These are phyloP conservation scores for Didymodactylos carnosus DNA, from an alignment of 2,888 invertebrate species.

Conservation along the genomic window DNA sequence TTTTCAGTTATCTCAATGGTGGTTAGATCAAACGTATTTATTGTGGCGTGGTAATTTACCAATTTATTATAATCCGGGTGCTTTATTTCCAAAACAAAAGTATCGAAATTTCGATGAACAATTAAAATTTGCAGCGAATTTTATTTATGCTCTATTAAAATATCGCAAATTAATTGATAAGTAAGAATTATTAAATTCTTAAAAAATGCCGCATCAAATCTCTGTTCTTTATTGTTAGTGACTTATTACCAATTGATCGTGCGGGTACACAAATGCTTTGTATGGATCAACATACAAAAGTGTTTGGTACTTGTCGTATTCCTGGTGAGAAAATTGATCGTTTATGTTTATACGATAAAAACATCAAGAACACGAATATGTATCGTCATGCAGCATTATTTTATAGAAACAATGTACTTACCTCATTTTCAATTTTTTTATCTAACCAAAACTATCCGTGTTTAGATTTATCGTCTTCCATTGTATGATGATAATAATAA, in stretches of 20 bases:
- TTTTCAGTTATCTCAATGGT: slow-evolving; percentile 9
- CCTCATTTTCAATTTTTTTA: background rate
- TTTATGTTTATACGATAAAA: background rate
- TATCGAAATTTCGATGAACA: slow-evolving; percentile 9
- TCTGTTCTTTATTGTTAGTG: background rate
- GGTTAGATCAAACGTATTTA: slow-evolving; percentile 11
- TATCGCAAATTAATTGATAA: slow-evolving; percentile 2
- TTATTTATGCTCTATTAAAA: slow-evolving; percentile 1
- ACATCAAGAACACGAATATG: background rate
- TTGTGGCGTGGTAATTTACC: slow-evolving; percentile 1
- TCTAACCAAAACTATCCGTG: background rate
- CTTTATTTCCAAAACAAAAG: slow-evolving; percentile 1
- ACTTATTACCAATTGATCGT: slow-evolving; percentile 3
- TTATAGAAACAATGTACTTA: slow-evolving; percentile 5
- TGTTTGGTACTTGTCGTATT: slow-evolving; percentile 5
- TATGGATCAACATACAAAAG: slow-evolving; percentile 13
- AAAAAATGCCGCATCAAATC: no score
- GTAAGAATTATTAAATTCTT: background rate
- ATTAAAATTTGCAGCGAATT: slow-evolving; percentile 7
- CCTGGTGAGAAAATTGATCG: background rate
- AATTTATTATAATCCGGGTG: slow-evolving; percentile 2
- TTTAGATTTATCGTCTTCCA: slow-evolving; percentile 6
- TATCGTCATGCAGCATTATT: background rate
- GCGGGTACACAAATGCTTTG: background rate
- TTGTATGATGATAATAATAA: slow-evolving; percentile 3